phyloP scores from a whole-genome alignment of 2,888 invertebrate genomes.

The Nomada hirtipes region DNA sequence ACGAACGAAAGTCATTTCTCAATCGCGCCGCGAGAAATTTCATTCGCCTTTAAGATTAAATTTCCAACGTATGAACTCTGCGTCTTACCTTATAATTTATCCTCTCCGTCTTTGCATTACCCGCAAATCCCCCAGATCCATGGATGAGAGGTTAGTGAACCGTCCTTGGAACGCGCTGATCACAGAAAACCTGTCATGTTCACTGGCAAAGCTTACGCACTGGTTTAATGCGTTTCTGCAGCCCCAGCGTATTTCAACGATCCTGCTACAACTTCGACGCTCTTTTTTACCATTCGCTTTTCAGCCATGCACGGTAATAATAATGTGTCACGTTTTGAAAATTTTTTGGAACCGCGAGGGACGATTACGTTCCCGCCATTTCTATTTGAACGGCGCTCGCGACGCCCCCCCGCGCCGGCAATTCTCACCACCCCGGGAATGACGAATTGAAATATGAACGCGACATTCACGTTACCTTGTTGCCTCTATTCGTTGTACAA shows the following conservation, averaged over 20 bases:
- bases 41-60: slow-evolving; percentile 41
- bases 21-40: slow-evolving; percentile 3
- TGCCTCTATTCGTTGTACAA: not conserved
- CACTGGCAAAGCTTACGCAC: slow-evolving; percentile 54
- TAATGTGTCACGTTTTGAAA: slow-evolving; percentile 5
- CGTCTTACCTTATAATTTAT: slow-evolving; percentile 49
- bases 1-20: slow-evolving; percentile 14
- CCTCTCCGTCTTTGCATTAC: slow-evolving; percentile 3
- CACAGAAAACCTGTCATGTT: slow-evolving; percentile 63
- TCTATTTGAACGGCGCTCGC: not conserved
- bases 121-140: slow-evolving; percentile 26
- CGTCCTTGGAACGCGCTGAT: slow-evolving; percentile 54
- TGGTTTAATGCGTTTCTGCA: slow-evolving; percentile 59
- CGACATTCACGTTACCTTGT: not conserved
- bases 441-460: not conserved
- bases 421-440: not conserved
- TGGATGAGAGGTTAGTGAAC: slow-evolving; percentile 31
- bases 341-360: not conserved
- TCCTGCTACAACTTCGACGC: slow-evolving; percentile 48
- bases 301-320: slow-evolving; percentile 8
- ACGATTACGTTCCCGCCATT: slow-evolving; percentile 10
- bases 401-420: not conserved
- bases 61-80: slow-evolving; percentile 29
- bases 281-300: slow-evolving; percentile 49
- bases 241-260: slow-evolving; percentile 63